Conservation (phyloP, 2,888 invertebrate species). For the Coremacera marginata region DNA sequence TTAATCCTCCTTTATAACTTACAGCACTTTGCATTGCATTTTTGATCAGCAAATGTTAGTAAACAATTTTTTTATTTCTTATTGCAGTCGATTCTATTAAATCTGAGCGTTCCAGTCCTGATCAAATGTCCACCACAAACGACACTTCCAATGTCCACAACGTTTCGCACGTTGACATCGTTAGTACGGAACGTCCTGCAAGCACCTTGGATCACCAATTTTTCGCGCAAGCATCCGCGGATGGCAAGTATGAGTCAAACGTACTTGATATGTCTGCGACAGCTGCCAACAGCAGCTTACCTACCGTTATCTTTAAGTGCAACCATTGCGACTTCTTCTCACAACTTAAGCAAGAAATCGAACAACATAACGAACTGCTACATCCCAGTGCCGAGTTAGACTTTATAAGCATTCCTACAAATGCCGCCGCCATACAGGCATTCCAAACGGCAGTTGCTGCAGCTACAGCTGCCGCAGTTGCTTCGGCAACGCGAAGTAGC, state of each 20-base stretch:
- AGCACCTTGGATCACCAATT: neutral
- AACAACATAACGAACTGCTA: slow-evolving; percentile 57
- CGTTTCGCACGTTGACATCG: neutral
- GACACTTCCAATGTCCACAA: neutral
- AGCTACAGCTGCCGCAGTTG: slow-evolving; percentile 64
- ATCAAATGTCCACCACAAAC: slow-evolving; percentile 26
- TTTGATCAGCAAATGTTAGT: neutral
- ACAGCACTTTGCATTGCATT: no score
- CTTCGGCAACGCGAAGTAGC: slow-evolving; percentile 46
- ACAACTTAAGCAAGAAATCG: slow-evolving; percentile 64
- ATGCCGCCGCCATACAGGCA: slow-evolving; percentile 65
- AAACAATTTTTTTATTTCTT: neutral
- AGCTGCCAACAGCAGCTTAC: slow-evolving; percentile 30
- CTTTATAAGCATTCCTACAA: slow-evolving; percentile 65
- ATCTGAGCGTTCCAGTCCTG: slow-evolving; percentile 67
- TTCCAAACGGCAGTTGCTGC: slow-evolving; percentile 66
- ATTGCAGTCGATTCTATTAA: slow-evolving; percentile 44
- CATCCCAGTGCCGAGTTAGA: slow-evolving; percentile 61
- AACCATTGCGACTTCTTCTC: slow-evolving; percentile 67
- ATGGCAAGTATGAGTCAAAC: slow-evolving; percentile 18
- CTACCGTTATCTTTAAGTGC: slow-evolving; percentile 63
- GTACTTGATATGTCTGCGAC: neutral
- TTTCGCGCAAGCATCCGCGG: neutral
- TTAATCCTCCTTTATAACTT: no score
- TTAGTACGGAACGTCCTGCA: neutral